A percentile compares a stretch with the other conserved stretches of the same genome.
Conservation (phyloP, 2,113 vertebrate genomes). For the Channa argus region DNA sequence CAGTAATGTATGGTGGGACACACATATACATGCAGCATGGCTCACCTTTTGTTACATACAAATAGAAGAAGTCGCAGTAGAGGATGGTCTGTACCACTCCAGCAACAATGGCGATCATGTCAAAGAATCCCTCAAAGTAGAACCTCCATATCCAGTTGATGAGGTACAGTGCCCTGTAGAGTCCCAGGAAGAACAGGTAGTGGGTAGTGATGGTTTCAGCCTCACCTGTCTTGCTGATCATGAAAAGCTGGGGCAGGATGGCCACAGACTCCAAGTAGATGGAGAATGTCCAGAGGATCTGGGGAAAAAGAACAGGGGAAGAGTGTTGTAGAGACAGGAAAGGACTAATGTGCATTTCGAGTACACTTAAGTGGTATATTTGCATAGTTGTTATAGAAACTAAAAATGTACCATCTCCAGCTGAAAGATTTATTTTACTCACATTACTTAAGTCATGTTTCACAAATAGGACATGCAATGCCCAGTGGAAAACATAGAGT, state of each 20-base stretch:
- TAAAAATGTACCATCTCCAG: too few relatives aligned
- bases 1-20: too few relatives aligned
- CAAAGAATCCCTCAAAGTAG: constrained; percentile 98
- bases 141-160: constrained; percentile 99
- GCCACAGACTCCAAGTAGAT: constrained; percentile 98
- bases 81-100: constrained; percentile 98
- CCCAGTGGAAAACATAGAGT: too few relatives aligned
- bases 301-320: not conserved
- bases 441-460: too few relatives aligned
- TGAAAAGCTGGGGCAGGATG: constrained; percentile 98
- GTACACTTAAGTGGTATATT: not conserved
- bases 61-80: constrained; percentile 99
- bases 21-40: too few relatives aligned
- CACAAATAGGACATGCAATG: too few relatives aligned
- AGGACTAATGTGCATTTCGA: fast-evolving
- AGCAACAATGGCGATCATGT: constrained; percentile 98
- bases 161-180: constrained; percentile 97
- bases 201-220: constrained; percentile 99
- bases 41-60: constrained; percentile 99
- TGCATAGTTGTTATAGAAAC: not conserved
- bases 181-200: constrained; percentile 98
- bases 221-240: constrained; percentile 99
- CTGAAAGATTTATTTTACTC: too few relatives aligned
- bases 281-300: constrained; percentile 99
- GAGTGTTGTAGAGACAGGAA: not conserved